Conservation (phyloP, 2,113 vertebrate genomes). For the Erythrolamprus reginae region DNA sequence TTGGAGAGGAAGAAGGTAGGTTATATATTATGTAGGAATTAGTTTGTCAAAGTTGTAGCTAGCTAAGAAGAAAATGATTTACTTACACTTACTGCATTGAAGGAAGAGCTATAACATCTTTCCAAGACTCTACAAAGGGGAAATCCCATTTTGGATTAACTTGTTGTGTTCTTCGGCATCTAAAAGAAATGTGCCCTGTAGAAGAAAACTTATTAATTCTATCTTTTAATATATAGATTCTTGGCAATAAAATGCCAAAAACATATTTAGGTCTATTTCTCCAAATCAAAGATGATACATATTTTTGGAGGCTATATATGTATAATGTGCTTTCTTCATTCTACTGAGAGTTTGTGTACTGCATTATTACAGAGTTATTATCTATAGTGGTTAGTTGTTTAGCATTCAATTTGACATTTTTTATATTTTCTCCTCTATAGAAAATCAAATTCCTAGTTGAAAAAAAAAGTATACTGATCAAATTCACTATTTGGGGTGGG, state of each 20-base stretch:
- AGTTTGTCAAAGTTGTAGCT: rapidly evolving
- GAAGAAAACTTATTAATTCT: background rate
- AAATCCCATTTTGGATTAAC: background rate
- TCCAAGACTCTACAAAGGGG: background rate
- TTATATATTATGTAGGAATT: rapidly evolving
- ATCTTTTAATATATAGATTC: background rate
- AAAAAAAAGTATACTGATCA: background rate
- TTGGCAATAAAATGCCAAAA: background rate
- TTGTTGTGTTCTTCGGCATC: background rate
- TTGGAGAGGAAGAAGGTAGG: conserved; percentile 92
- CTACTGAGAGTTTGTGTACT: background rate
- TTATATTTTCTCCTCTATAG: background rate
- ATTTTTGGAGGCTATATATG: background rate
- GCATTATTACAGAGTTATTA: background rate
- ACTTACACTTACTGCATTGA: background rate
- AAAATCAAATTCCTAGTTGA: background rate
- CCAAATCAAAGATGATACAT: background rate
- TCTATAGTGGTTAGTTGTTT: background rate
- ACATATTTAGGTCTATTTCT: background rate
- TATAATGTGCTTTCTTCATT: background rate
- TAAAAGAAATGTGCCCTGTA: background rate
- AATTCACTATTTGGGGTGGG: background rate
- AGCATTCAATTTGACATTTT: background rate
- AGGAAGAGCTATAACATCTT: background rate
- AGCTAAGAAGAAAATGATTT: rapidly evolving